Percentiles rank a stretch among this genome's conserved stretches.
phyloP scores from a whole-genome alignment of 2,797 vertebrate species.

The Muscicapa striata region DNA sequence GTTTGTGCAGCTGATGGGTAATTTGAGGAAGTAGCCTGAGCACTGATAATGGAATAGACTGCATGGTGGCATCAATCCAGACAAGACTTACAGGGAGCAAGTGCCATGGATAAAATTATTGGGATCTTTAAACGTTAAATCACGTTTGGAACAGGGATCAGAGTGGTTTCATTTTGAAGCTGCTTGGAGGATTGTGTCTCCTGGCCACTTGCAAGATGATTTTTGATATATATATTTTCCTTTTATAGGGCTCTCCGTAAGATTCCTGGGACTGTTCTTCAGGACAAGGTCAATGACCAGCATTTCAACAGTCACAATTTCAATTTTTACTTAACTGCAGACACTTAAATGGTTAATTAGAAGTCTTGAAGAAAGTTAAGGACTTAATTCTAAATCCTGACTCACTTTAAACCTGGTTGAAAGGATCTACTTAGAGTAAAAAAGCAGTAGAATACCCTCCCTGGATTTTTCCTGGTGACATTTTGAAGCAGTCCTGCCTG shows the following conservation, averaged over 20 bases:
- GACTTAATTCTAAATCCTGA: not conserved
- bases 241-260: not conserved
- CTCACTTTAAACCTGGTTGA: not conserved
- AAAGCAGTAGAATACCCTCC: not conserved
- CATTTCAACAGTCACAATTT: not conserved
- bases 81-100: not conserved
- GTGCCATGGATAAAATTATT: not conserved
- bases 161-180: not conserved
- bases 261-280: not conserved
- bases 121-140: not conserved
- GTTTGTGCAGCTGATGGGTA: constrained; percentile 33
- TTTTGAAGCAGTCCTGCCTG: constrained; percentile 42
- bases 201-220: fast-evolving
- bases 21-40: constrained; percentile 4
- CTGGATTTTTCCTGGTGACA: constrained; percentile 8
- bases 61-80: not conserved
- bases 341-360: not conserved
- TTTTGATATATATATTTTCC: not conserved
- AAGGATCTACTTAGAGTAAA: not conserved
- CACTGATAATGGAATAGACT: not conserved
- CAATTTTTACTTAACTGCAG: not conserved
- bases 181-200: not conserved
- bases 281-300: not conserved
- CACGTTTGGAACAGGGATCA: not conserved
- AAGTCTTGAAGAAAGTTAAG: not conserved